Evolutionary conservation across 1,140 invertebrate genomes (phyloP).

Genomic region (Hormaphis cornu): DNA sequence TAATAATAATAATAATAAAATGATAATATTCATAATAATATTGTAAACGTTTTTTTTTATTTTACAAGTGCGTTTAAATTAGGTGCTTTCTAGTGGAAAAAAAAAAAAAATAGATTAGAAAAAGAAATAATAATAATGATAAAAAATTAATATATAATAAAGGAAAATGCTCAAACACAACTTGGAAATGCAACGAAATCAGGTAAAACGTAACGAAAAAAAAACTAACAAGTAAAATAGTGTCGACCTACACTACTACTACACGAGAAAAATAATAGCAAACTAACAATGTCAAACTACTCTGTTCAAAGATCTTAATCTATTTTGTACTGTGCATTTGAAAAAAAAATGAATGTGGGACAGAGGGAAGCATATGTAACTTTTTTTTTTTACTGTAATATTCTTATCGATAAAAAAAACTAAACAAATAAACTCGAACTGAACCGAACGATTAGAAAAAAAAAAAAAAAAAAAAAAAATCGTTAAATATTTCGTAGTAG

Average conservation of each 20-base stretch:
- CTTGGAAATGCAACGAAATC: constrained; percentile 32
- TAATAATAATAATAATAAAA: constrained; percentile 6
- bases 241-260: constrained; percentile 2
- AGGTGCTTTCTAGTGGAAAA: constrained; percentile 14
- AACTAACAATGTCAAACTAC: background rate
- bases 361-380: background rate
- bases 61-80: constrained; percentile 27
- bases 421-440: background rate
- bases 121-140: constrained; percentile 26
- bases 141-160: background rate
- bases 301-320: constrained; percentile 18
- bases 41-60: background rate
- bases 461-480: background rate
- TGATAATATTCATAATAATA: background rate
- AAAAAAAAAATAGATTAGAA: background rate
- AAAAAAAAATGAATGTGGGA: background rate
- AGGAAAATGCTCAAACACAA: constrained; percentile 30
- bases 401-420: background rate
- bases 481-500: background rate
- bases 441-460: too few species aligned
- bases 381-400: too few species aligned
- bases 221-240: constrained; percentile 18
- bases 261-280: background rate
- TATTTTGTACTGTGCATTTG: constrained; percentile 31
- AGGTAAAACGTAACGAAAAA: constrained; percentile 31